phyloP scores from a whole-genome alignment of 2,113 vertebrate genomes.

The Muntiacus muntjak region DNA sequence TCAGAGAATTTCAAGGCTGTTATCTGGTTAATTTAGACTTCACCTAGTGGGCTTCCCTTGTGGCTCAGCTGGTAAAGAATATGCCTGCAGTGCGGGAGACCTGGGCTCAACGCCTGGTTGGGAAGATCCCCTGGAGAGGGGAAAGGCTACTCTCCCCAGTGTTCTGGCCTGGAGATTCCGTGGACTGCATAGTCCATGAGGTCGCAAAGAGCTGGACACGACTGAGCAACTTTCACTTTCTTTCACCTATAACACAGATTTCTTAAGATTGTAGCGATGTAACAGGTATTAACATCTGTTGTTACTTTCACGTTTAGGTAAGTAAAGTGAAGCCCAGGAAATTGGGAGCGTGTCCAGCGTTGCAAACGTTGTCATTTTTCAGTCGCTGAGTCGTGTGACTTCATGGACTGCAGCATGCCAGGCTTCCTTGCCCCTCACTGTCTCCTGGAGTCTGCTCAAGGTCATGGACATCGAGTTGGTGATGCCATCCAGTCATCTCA shows the following conservation, averaged over 20 bases:
- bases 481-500: neutral
- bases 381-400: rapidly evolving
- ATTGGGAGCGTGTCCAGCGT: rapidly evolving
- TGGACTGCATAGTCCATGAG: neutral
- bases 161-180: neutral
- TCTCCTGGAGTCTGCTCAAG: neutral
- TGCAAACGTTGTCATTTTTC: rapidly evolving
- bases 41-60: neutral
- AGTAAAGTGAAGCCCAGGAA: neutral
- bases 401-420: neutral
- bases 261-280: neutral
- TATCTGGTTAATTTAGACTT: neutral
- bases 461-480: neutral
- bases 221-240: neutral
- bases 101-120: neutral
- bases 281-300: neutral
- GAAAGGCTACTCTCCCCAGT: neutral
- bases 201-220: neutral
- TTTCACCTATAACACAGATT: neutral
- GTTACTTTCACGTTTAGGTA: neutral
- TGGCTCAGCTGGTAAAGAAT: neutral
- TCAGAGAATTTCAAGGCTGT: neutral
- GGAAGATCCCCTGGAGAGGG: neutral
- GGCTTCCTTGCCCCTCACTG: neutral
- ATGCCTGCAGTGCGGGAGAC: neutral